These are phyloP conservation scores for Vespertilio murinus DNA, from an alignment of 2,797 vertebrate genomes.

Conservation along the genomic window DNA sequence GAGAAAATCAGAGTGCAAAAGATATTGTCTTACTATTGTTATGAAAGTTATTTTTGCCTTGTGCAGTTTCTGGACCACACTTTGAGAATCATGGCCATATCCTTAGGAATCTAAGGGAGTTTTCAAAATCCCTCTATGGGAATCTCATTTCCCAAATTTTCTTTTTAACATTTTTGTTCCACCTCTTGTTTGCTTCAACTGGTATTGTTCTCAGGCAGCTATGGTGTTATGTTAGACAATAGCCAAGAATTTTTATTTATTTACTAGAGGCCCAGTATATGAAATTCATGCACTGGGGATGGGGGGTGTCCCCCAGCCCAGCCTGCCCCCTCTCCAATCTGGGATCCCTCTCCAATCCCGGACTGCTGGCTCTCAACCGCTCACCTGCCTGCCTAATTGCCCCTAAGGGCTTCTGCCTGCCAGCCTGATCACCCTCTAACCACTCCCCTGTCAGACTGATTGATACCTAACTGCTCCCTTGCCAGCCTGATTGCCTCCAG, in stretches of 20 bases:
- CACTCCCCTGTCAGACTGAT: too few relatives aligned
- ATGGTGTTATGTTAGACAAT: neutral
- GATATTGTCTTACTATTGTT: neutral
- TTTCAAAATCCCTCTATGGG: neutral
- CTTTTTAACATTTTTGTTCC: neutral
- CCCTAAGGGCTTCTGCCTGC: too few relatives aligned
- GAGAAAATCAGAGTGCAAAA: neutral
- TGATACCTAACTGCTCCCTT: too few relatives aligned
- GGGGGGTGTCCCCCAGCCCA: too few relatives aligned
- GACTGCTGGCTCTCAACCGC: too few relatives aligned
- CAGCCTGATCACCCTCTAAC: too few relatives aligned
- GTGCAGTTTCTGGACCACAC: neutral
- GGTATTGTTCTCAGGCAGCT: neutral
- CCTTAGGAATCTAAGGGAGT: neutral
- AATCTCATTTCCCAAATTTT: neutral
- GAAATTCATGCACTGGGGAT: too few relatives aligned
- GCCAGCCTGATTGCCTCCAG: too few relatives aligned
- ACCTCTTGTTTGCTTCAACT: neutral
- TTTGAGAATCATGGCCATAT: neutral
- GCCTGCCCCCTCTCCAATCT: too few relatives aligned
- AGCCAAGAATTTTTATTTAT: neutral
- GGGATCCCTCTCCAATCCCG: too few relatives aligned
- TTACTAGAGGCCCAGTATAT: too few relatives aligned
- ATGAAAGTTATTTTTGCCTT: neutral
- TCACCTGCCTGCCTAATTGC: too few relatives aligned